These are phyloP conservation scores for Mola mola DNA, from an alignment of 2,113 vertebrate species.

Conservation along the genomic window DNA sequence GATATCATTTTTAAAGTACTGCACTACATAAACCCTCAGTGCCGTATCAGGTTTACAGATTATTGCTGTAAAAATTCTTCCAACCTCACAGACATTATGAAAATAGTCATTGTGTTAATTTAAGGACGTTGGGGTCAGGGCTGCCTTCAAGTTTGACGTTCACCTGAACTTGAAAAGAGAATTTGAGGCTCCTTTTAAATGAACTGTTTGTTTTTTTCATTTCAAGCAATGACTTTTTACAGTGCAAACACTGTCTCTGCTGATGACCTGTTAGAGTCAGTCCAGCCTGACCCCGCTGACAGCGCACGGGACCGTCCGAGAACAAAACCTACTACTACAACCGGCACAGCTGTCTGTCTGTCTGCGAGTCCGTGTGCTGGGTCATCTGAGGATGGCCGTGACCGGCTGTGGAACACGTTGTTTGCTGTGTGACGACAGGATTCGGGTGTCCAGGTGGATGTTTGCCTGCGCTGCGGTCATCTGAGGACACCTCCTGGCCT, in stretches of 20 bases:
- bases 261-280: slow-evolving; percentile 16
- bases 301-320: background rate
- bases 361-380: slow-evolving; percentile 14
- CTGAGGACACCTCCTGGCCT: slow-evolving; percentile 40
- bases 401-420: slow-evolving; percentile 10
- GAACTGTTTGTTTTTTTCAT: no score
- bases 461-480: slow-evolving; percentile 43
- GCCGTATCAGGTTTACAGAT: slow-evolving; percentile 6
- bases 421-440: slow-evolving; percentile 5
- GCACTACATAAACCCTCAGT: slow-evolving; percentile 5
- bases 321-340: slow-evolving; percentile 19
- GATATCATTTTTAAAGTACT: slow-evolving; percentile 3
- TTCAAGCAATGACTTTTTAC: no score
- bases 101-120: no score
- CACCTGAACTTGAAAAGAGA: no score
- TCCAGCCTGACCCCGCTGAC: slow-evolving; percentile 16
- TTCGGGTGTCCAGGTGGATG: slow-evolving; percentile 29
- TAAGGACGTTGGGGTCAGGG: no score
- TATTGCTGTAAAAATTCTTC: slow-evolving; percentile 4
- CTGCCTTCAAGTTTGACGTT: no score
- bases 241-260: slow-evolving; percentile 6
- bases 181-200: no score
- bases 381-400: slow-evolving; percentile 44
- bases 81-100: no score
- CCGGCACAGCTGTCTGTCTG: slow-evolving; percentile 2